Percentiles rank a stretch among this genome's conserved stretches.
Evolutionary conservation across 2,113 vertebrate genomes (phyloP).

Genomic region (Microcebus jonahi): DNA sequence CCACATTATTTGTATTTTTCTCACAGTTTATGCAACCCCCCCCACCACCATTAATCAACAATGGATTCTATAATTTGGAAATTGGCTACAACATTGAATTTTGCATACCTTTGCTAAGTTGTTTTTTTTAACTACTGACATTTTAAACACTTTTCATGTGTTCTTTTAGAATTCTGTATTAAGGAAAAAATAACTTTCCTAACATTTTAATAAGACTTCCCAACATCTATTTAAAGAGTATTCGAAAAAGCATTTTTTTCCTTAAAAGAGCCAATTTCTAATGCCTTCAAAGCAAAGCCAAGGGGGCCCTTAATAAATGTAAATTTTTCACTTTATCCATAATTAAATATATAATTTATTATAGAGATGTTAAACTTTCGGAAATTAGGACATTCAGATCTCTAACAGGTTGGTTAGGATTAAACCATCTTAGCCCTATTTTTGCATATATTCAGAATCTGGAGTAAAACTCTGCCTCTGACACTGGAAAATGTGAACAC

Average conservation of each 20-base stretch:
- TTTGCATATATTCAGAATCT: neutral
- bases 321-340: neutral
- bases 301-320: neutral
- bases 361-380: neutral
- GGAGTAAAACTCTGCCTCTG: neutral
- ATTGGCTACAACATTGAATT: neutral
- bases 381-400: neutral
- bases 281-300: neutral
- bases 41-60: neutral
- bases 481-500: neutral
- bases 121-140: neutral
- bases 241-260: neutral
- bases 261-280: constrained; percentile 21
- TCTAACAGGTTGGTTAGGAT: neutral
- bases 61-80: neutral
- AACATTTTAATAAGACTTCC: neutral
- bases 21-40: neutral
- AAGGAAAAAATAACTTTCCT: neutral
- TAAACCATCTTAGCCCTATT: neutral
- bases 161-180: neutral
- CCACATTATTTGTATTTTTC: neutral
- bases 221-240: neutral
- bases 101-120: neutral
- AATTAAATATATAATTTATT: neutral
- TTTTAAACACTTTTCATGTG: neutral